Percentiles rank a stretch among this genome's conserved stretches.
These are phyloP conservation scores for Phyllostomus discolor DNA, from an alignment of 2,113 vertebrate species.

Conservation along the genomic window DNA sequence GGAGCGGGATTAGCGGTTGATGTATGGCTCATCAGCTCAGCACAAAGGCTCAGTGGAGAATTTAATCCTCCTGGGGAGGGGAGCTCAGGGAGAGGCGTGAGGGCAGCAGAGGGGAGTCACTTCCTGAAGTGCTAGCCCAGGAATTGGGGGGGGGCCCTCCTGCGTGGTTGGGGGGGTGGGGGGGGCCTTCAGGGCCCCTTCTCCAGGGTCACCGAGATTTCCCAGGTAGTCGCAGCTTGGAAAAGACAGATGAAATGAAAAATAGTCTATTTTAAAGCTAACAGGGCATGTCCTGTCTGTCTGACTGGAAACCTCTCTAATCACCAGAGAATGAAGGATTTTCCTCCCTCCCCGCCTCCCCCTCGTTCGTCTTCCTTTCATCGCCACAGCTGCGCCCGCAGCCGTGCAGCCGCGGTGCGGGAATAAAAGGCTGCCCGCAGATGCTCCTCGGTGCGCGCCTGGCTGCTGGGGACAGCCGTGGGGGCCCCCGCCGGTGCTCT, in stretches of 20 bases:
- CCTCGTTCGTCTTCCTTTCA: not conserved
- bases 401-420: not conserved
- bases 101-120: not conserved
- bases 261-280: constrained; percentile 44
- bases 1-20: not conserved
- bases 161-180: not conserved
- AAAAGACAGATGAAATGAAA: constrained; percentile 13
- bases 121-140: not conserved
- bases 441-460: not conserved
- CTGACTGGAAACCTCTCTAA: constrained; percentile 31
- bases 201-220: not conserved
- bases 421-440: not conserved
- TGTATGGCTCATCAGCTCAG: not conserved
- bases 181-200: not conserved
- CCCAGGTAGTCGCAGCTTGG: not conserved
- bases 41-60: not conserved
- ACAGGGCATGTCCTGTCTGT: constrained; percentile 47
- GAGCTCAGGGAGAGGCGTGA: not conserved
- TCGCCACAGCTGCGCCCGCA: not conserved
- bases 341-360: not conserved
- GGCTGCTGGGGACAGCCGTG: not conserved
- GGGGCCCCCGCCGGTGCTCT: rapidly evolving
- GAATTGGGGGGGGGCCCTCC: not conserved
- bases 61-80: constrained; percentile 20
- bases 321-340: constrained; percentile 41